These are phyloP conservation scores for Torymus auratus DNA, from an alignment of 2,888 invertebrate species.

Conservation along the genomic window DNA sequence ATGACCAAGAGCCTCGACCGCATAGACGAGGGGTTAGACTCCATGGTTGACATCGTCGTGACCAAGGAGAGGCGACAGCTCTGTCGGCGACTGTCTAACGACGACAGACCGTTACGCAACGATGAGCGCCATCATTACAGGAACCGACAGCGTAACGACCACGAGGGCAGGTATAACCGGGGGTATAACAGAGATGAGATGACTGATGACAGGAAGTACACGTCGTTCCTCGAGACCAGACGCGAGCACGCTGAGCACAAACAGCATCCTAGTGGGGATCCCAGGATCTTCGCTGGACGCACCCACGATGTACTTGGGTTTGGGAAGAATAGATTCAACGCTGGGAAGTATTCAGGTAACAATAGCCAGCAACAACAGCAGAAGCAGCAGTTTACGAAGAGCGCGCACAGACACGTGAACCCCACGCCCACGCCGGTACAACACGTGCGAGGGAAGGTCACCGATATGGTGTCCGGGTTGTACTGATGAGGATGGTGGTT, in stretches of 20 bases:
- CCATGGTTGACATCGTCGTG: constrained; percentile 85
- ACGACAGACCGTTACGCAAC: neutral
- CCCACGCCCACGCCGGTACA: neutral
- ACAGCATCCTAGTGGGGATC: constrained; percentile 15
- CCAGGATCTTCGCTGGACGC: constrained; percentile 66
- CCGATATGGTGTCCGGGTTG: constrained; percentile 73
- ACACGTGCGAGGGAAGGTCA: constrained; percentile 71
- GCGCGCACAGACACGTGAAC: constrained; percentile 20
- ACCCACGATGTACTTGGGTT: constrained; percentile 73
- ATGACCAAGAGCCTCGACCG: constrained; percentile 88
- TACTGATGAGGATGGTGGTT: constrained; percentile 63
- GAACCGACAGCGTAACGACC: neutral
- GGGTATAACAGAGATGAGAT: neutral
- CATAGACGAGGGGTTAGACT: constrained; percentile 85
- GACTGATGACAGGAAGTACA: constrained; percentile 49
- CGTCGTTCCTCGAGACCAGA: constrained; percentile 46
- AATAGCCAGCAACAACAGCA: constrained; percentile 44
- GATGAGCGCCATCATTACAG: neutral
- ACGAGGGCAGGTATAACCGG: neutral
- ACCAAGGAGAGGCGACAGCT: constrained; percentile 77
- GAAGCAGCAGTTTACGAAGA: constrained; percentile 20
- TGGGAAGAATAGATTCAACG: constrained; percentile 72
- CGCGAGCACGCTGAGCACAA: neutral
- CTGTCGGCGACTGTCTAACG: constrained; percentile 23
- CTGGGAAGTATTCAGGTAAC: constrained; percentile 73